phyloP scores from a whole-genome alignment of 2,113 vertebrate species.

The Pterocles orientalis region DNA sequence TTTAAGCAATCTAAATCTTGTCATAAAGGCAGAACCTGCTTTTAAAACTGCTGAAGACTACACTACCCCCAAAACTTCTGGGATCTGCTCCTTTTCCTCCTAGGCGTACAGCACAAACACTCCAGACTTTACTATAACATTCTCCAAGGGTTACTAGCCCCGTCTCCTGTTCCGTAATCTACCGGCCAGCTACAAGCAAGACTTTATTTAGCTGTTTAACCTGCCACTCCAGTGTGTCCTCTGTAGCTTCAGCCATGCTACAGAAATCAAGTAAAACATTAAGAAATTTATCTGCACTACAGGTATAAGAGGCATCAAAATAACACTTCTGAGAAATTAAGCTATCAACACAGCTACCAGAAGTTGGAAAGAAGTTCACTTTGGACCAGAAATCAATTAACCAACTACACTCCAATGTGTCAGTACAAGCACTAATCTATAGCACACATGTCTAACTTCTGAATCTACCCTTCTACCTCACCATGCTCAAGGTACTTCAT shows the following conservation, averaged over 20 bases:
- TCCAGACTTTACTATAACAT: not conserved
- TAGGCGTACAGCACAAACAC: not conserved
- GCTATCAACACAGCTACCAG: not conserved
- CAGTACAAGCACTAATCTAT: not conserved
- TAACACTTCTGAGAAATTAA: not conserved
- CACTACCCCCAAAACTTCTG: not conserved
- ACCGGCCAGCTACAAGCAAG: not conserved
- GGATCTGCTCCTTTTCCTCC: not conserved
- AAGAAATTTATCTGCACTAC: not conserved
- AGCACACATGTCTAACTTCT: not conserved
- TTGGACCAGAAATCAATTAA: not conserved
- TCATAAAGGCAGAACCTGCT: not conserved
- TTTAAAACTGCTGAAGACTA: not conserved
- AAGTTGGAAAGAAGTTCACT: not conserved
- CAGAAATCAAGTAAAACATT: not conserved
- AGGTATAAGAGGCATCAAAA: not conserved
- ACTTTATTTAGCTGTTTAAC: slow-evolving; percentile 19
- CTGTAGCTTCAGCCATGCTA: not conserved
- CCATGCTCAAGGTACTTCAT: not conserved
- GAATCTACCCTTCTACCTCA: not conserved
- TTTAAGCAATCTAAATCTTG: not conserved
- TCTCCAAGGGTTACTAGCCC: not conserved
- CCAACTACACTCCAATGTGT: not conserved
- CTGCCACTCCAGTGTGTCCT: not conserved
- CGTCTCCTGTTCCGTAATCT: not conserved